These are phyloP conservation scores for Leptopilina drosophilae DNA, from an alignment of 2,888 invertebrate genomes.

Conservation along the genomic window DNA sequence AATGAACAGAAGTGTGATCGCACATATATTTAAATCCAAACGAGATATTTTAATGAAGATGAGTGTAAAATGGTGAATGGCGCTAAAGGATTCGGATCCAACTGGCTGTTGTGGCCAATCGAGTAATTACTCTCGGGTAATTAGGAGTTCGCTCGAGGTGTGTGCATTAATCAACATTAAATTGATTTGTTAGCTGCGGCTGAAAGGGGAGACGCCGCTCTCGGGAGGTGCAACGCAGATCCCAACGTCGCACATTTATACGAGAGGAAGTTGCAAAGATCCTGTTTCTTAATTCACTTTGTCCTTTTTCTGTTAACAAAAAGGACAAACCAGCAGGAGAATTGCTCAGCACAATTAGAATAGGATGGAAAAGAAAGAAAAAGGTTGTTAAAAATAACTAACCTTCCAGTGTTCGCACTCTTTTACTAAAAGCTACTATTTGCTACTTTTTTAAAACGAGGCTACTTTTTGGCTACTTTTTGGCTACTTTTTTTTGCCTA, in stretches of 20 bases:
- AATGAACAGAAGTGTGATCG: slow-evolving; percentile 7
- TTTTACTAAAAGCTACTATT: no score
- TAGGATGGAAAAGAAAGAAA: no score
- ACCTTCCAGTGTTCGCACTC: no score
- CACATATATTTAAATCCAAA: not conserved
- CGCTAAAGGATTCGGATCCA: slow-evolving; percentile 53
- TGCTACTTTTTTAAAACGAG: no score
- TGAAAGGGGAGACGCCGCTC: slow-evolving; percentile 59
- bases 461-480: no score
- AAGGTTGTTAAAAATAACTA: no score
- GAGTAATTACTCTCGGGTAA: slow-evolving; percentile 68
- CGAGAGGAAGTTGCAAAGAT: slow-evolving; percentile 38
- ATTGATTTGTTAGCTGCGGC: slow-evolving; percentile 71
- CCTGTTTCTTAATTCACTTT: no score
- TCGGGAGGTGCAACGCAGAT: slow-evolving; percentile 42
- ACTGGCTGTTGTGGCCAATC: slow-evolving; percentile 63
- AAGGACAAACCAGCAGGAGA: no score
- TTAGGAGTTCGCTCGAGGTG: slow-evolving; percentile 66
- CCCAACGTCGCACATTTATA: no score
- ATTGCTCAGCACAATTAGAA: no score
- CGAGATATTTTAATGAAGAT: slow-evolving; percentile 21
- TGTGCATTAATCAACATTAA: slow-evolving; percentile 70
- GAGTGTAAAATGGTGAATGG: slow-evolving; percentile 44
- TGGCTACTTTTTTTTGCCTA: no score
- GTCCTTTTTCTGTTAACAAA: no score